Conservation (phyloP, 2,113 vertebrate genomes). For the Paramisgurnus dabryanus region DNA sequence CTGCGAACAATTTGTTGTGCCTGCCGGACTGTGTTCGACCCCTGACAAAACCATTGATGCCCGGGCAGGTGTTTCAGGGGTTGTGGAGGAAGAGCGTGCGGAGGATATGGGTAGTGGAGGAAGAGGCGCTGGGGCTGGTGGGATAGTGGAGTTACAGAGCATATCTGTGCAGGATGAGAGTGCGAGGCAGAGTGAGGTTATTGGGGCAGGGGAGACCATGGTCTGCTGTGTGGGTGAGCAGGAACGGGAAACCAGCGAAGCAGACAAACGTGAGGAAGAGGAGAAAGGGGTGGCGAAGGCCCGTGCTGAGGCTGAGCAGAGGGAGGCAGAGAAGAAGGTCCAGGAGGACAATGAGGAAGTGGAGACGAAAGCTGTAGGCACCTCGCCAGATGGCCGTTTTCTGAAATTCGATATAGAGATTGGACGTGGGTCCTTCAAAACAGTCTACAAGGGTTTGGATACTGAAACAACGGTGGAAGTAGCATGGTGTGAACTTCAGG, state of each 20-base stretch:
- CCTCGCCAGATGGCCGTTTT: slow-evolving; percentile 93
- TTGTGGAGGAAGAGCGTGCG: slow-evolving; percentile 38
- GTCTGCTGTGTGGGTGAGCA: slow-evolving; percentile 53
- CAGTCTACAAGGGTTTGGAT: slow-evolving; percentile 96
- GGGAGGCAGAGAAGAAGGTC: slow-evolving; percentile 78
- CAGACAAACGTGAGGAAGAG: slow-evolving; percentile 63
- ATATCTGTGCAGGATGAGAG: slow-evolving; percentile 59
- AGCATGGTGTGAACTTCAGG: slow-evolving; percentile 98
- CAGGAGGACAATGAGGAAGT: slow-evolving; percentile 91
- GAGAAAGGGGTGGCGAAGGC: slow-evolving; percentile 69
- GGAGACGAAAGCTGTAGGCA: slow-evolving; percentile 96
- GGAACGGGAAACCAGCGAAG: slow-evolving; percentile 37
- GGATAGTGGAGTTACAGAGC: slow-evolving; percentile 48
- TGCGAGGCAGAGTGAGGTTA: slow-evolving; percentile 44
- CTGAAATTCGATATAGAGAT: slow-evolving; percentile 98
- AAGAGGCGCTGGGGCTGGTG: neutral
- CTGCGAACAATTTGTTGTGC: slow-evolving; percentile 53
- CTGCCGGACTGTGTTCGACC: neutral
- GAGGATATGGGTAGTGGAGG: slow-evolving; percentile 17
- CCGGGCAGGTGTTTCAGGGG: slow-evolving; percentile 2
- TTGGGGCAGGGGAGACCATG: slow-evolving; percentile 37
- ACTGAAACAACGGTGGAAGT: slow-evolving; percentile 98
- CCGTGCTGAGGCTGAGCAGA: slow-evolving; percentile 72
- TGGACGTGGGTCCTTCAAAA: slow-evolving; percentile 96
- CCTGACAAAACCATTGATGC: slow-evolving; percentile 43